Conservation (phyloP, 1,140 invertebrate species). For the Trichonephila inaurata region DNA sequence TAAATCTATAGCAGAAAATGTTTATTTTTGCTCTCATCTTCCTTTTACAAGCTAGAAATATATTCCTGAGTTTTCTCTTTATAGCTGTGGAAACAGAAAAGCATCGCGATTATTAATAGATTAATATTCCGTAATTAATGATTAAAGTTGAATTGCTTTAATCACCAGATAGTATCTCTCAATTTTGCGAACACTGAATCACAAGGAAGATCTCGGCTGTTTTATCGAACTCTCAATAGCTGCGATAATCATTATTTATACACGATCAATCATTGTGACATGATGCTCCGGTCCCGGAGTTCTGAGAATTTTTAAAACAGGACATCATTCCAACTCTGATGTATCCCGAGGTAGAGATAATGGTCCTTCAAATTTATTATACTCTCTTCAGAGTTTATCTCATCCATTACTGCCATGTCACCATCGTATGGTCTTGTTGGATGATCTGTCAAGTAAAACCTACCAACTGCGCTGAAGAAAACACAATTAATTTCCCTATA, state of each 20-base stretch:
- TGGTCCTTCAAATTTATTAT: conserved; percentile 38
- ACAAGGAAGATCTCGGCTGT: not conserved
- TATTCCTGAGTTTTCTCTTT: too few species aligned
- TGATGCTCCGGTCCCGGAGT: not conserved
- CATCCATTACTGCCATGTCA: conserved; percentile 25
- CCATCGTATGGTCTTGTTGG: not conserved
- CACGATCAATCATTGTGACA: not conserved
- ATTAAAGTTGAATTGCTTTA: not conserved
- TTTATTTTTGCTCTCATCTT: too few species aligned
- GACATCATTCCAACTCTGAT: conserved; percentile 17
- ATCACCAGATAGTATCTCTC: not conserved
- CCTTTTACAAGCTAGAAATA: too few species aligned
- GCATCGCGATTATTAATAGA: not conserved
- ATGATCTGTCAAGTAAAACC: not conserved
- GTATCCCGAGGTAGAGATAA: not conserved
- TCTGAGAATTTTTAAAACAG: conserved; percentile 11
- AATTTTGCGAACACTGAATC: not conserved
- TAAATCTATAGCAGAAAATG: too few species aligned
- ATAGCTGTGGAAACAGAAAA: not conserved
- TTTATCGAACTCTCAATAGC: conserved; percentile 21
- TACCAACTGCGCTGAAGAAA: not conserved
- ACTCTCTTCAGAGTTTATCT: not conserved
- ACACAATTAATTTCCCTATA: not conserved
- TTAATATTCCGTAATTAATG: conserved; percentile 23
- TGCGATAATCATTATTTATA: conserved; percentile 23